Evolutionary conservation across 2,113 vertebrate species (phyloP), one percentile per base, ranked within the genome.

Genomic region (Procavia capensis): DNA sequence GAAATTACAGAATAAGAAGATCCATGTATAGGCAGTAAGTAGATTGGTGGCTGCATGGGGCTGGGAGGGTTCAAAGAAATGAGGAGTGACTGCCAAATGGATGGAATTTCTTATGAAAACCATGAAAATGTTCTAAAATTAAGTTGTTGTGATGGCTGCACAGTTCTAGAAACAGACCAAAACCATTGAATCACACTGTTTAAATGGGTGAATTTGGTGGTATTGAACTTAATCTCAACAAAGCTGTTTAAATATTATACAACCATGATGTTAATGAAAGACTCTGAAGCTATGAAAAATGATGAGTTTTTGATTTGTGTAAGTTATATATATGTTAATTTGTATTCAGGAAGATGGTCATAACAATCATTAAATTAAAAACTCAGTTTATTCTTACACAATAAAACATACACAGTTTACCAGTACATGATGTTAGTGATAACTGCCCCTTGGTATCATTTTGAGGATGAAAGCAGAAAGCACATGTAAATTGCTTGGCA

Each of bases 1-100:
- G 74, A 59, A 50, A 74, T 75, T 75, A 82, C 24, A 87, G 89
- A 74, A 80, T n/a, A 79, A 34, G 7, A 22, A 41, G 88, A 88
- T 43, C 43, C 47, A 31, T n/a, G n/a, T n/a, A 72, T 3, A 50
- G 50, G 11, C 50, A 54, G 50, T 10, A 54, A 54, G 50, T 54
- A 54, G 50, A 54, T 54, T 54, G 50, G 50, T 54, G 11, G 50
- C 17, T 54, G 50, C 50, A 10, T 54, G 17, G 11, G 50, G 50
- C 24, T 41, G 19, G 29, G 6, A 41, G 41, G 43, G 29, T 54
- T 54, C 50, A 54, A 54, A 63, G 29, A 50, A 80, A 36, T 9
- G 41, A 54, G 43, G 25, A 50, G 29, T 41, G 6, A 80, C 41
- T 41, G 29, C 50, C 17, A 54, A 54, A 54, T 3, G 50, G 50